Evolutionary conservation across 1,140 invertebrate genomes (phyloP).

Genomic region (Aleiodes sp.): DNA sequence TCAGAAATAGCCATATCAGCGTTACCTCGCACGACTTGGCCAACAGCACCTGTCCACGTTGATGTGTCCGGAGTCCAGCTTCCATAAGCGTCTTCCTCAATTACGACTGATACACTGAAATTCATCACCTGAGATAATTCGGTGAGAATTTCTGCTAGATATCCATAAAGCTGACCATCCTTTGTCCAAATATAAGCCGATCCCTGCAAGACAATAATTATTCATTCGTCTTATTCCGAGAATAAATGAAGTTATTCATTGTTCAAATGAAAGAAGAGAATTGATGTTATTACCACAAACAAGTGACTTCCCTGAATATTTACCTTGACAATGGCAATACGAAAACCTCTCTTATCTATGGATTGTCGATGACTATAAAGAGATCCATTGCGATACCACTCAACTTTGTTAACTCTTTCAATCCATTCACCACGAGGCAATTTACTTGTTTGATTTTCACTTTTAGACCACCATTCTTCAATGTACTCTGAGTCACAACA

Average conservation of each 20-base stretch:
- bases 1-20: constrained; percentile 46
- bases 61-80: constrained; percentile 23
- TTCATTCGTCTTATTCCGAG: too few species aligned
- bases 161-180: constrained; percentile 19
- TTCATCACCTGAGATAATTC: constrained; percentile 46
- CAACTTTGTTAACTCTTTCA: background rate
- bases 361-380: constrained; percentile 31
- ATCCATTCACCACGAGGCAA: constrained; percentile 36
- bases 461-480: constrained; percentile 33
- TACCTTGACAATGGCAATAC: constrained; percentile 41
- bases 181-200: too few species aligned
- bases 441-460: constrained; percentile 16
- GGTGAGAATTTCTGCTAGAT: constrained; percentile 36
- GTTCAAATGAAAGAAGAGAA: background rate
- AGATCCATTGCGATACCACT: background rate
- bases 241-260: too few species aligned
- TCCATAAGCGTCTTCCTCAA: constrained; percentile 35
- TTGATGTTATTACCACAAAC: background rate
- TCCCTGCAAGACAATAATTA: too few species aligned
- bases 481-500: constrained; percentile 10
- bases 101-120: constrained; percentile 36
- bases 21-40: constrained; percentile 30
- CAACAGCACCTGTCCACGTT: constrained; percentile 50
- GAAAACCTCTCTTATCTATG: constrained; percentile 5
- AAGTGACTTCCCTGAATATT: constrained; percentile 38